Evolutionary conservation across 2,113 vertebrate genomes (phyloP), one percentile per base, ranked within the genome.

Genomic region (Rhinopomastus cyanomelas): DNA sequence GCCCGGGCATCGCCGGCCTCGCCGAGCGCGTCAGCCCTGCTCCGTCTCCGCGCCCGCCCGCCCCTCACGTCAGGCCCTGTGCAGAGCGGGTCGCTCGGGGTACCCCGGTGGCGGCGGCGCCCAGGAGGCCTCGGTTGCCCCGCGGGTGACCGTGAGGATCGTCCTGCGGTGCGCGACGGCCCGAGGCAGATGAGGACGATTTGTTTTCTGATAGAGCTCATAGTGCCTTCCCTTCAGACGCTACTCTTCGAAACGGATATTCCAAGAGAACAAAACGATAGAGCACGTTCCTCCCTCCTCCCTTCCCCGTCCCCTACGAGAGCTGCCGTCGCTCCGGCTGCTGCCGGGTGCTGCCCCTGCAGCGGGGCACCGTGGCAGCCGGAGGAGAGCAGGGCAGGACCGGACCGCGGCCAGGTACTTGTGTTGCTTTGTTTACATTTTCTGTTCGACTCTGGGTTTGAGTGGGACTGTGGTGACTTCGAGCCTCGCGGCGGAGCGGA

Each of bases 351-450:
- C 89, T 76, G 81, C 81, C 53, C n/a, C 81, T 32, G 85, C 59
- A 76, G 57, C 16, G n/a, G n/a, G n/a, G n/a, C n/a, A n/a, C n/a
- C n/a, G n/a, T n/a, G n/a, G n/a, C n/a, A n/a, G n/a, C n/a, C n/a
- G n/a, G n/a, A n/a, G n/a, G n/a, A n/a, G n/a, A n/a, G n/a, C n/a
- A 95, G 3, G 69, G 95, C 91, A 93, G 92, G 94, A 95, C 92
- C 44, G 87, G 92, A 79, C 82, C 64, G 8, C 76, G 89, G 94
- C 86, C 94, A 93, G 90, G 95, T 96, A 92, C 92, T 97, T 96
- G 87, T 90, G 90, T 96, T 94, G 96, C 83, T 87, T 95, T 90
- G 65, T 99, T 98, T 98, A 98, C 92, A 97, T 95, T 97, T 97
- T 97, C 87, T 95, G 91, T 97, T 97, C 81, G 96, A 94, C 95